Evolutionary conservation across 2,888 invertebrate genomes (phyloP).

Genomic region (Dolichopus griseipennis): DNA sequence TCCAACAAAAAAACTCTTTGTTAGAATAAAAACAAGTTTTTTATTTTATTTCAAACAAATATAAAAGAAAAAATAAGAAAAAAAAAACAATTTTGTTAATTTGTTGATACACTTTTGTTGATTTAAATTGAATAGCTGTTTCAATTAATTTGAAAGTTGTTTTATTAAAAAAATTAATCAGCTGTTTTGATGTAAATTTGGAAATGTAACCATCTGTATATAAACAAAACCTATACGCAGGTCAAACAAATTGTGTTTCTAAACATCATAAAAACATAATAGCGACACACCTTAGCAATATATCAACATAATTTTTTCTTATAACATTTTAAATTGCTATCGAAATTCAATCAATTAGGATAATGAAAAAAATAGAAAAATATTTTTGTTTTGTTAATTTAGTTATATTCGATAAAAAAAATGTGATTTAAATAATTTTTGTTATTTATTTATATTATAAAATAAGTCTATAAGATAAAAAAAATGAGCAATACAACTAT

Average conservation of each 20-base stretch:
- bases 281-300: neutral
- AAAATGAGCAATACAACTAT: neutral
- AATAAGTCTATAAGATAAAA: neutral
- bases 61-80: no score
- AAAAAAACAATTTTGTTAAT: no score
- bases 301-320: neutral
- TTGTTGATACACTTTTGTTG: no score
- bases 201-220: neutral
- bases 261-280: neutral
- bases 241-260: neutral
- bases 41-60: no score
- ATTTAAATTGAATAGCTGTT: no score
- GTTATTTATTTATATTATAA: neutral
- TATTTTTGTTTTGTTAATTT: constrained; percentile 1
- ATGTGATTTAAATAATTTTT: neutral
- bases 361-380: neutral
- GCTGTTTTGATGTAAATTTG: neutral
- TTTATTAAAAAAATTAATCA: neutral
- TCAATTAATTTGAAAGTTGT: no score
- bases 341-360: neutral
- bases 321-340: neutral
- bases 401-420: neutral
- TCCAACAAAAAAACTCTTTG: no score
- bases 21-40: no score
- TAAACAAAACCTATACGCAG: neutral